Base-by-base conservation (phyloP, 2,113 vertebrate species). In the Eublepharis macularius region DNA sequence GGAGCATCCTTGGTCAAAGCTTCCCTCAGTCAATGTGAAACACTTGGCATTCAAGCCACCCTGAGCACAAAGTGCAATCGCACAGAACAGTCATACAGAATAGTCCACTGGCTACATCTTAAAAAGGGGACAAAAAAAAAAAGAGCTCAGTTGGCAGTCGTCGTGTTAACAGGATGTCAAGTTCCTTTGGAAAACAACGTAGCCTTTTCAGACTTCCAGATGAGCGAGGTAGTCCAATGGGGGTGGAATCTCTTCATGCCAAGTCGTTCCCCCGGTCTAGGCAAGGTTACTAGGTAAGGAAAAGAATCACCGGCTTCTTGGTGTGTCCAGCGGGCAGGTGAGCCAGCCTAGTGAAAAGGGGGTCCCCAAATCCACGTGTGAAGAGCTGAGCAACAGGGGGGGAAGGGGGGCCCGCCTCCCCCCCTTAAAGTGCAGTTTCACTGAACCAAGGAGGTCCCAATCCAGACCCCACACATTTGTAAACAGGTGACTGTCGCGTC, bases 201-300 rank as follows among this genome's bases (percentile, higher is more conserved):
- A 93, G 95, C 94, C 95, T 93, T 93, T 88, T 93, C 95, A 95
- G 95, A 93, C 89, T 95, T 94, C 94, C 94, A 95, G 93, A 95
- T 92, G 93, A 91, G 94, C 95, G 96, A 97, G 96, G 96, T 96
- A 97, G 95, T 90, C 96, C 96, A 84, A 92, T 76, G 93, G 91
- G 93, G 90, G 91, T 76, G 82, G 88, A 88, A 32, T 76, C 34
- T 63, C 16, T 17, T 39, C 60, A 82, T 69, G 93, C 86, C 87
- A 8, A 54, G 5, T 47, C 24, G 88, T 29, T 34, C 81, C 45
- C 78, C 51, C 21, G 24, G 47, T 21, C 39, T n/a, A 63, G 24
- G 26, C 14, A 45, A 74, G 54, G 8, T 41, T 2, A 41, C 4
- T 21, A 68, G 26, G 39, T 45, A 11, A 77, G 54, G 36, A 49